These are phyloP conservation scores for Hypercompe scribonia DNA, from an alignment of 2,888 invertebrate genomes.

Conservation along the genomic window DNA sequence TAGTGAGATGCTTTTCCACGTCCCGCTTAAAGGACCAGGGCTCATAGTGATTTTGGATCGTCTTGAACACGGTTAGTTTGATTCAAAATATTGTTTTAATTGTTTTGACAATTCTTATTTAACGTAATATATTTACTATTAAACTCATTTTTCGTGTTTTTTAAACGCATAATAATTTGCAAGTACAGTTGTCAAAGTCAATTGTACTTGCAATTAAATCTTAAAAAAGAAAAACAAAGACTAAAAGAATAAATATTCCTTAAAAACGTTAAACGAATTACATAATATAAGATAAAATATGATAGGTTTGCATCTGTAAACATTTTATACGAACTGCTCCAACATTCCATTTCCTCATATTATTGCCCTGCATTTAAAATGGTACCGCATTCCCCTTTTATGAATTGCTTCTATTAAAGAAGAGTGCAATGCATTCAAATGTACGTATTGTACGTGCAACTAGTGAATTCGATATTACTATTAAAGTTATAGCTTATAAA, in stretches of 20 bases:
- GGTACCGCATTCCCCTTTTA: constrained; percentile 4
- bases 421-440: constrained; percentile 10
- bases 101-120: too few species aligned
- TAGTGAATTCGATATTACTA: constrained; percentile 2
- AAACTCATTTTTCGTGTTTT: too few species aligned
- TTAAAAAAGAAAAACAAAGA: too few species aligned
- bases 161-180: too few species aligned
- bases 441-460: constrained; percentile 1
- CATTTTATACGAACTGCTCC: constrained; percentile 1
- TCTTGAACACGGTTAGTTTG: too few species aligned
- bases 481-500: background rate
- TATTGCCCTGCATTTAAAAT: constrained; percentile 4
- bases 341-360: constrained; percentile 4
- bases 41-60: too few species aligned
- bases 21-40: too few species aligned
- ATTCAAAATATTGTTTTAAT: too few species aligned
- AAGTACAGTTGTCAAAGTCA: too few species aligned
- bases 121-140: too few species aligned
- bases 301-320: background rate
- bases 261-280: background rate
- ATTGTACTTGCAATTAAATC: too few species aligned
- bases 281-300: background rate
- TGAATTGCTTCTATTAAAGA: constrained; percentile 8
- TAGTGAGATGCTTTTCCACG: too few species aligned
- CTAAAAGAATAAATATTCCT: background rate